Percentiles rank a stretch among this genome's conserved stretches.
phyloP scores from a whole-genome alignment of 2,888 invertebrate genomes.

The Coelogynopora nodosa region DNA sequence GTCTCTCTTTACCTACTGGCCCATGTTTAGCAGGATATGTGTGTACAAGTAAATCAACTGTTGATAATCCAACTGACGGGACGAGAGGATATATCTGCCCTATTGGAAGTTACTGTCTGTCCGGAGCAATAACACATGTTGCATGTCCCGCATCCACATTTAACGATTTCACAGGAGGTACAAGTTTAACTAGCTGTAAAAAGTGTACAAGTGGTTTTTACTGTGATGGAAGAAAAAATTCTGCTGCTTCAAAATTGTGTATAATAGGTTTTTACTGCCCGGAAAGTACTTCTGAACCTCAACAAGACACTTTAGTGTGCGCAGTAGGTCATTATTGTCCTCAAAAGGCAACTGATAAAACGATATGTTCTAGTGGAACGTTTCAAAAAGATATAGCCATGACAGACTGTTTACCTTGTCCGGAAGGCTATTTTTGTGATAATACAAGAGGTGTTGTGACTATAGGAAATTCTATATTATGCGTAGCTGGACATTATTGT shows the following conservation, averaged over 20 bases:
- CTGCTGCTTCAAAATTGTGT: slow-evolving; percentile 49
- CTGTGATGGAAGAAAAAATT: slow-evolving; percentile 52
- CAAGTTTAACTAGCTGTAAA: slow-evolving; percentile 51
- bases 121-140: slow-evolving; percentile 49
- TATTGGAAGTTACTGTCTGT: slow-evolving; percentile 56
- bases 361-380: slow-evolving; percentile 58
- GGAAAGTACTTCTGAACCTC: not conserved
- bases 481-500: slow-evolving; percentile 58
- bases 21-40: slow-evolving; percentile 53
- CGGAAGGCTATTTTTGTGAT: too few species aligned
- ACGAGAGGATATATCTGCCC: slow-evolving; percentile 57
- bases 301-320: not conserved
- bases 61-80: slow-evolving; percentile 55
- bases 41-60: slow-evolving; percentile 52
- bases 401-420: slow-evolving; percentile 54
- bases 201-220: slow-evolving; percentile 54
- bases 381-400: slow-evolving; percentile 52
- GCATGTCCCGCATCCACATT: slow-evolving; percentile 52
- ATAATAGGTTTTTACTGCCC: slow-evolving; percentile 49
- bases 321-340: not conserved
- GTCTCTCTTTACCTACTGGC: slow-evolving; percentile 51
- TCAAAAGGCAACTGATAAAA: not conserved
- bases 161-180: slow-evolving; percentile 51
- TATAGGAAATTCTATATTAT: too few species aligned
- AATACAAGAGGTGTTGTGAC: too few species aligned